Base-by-base conservation (phyloP, 1,140 invertebrate genomes). In the Lethrus apterus region DNA sequence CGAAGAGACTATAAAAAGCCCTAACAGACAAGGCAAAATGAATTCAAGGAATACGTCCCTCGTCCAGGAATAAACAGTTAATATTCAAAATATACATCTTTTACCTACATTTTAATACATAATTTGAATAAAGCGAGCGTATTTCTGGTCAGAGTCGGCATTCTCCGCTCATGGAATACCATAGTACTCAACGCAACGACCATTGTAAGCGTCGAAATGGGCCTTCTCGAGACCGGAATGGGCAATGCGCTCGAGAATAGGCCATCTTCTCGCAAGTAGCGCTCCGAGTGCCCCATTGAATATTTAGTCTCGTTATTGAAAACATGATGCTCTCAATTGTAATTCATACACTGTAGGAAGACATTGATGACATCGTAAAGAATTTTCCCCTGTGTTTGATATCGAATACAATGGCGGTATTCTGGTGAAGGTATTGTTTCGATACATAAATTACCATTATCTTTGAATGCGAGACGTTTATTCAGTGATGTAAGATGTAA, bases 281-380 rank as follows among this genome's bases (percentile, higher is more conserved):
- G 51, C 41, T 55, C 48, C 35, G 50, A 57, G 51, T 59, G 48
- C 53, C 49, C 58, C 56, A 59, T 59, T 59, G 58, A 57, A 59
- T 59, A 59, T 59, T 59, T 59, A 59, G 57, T 40, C 52, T 57
- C 53, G 48, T 57, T 59, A 59, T 59, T 57, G 57, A 59, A 57
- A 59, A 55, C 53, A 59, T 57, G 47, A 51, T 54, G 52, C 42
- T 51, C 46, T 45, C 45, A 51, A 54, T 48, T 54, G 52, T 51
- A 50, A 54, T 51, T 54, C 52, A 51, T 54, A 48, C 35, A 51
- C 48, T 51, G 49, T 29, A 54, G 48, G 45, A 51, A 45, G 45
- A 54, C 52, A 36, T 44, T 51, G 49, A 54, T 48, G 48, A 51
- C 35, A 35, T 44, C 52, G 45, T 54, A 54, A 54, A 54, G 11